Evolutionary conservation across 2,797 vertebrate genomes (phyloP), one percentile per base, ranked within the genome.

Genomic region (Peromyscus attwateri): DNA sequence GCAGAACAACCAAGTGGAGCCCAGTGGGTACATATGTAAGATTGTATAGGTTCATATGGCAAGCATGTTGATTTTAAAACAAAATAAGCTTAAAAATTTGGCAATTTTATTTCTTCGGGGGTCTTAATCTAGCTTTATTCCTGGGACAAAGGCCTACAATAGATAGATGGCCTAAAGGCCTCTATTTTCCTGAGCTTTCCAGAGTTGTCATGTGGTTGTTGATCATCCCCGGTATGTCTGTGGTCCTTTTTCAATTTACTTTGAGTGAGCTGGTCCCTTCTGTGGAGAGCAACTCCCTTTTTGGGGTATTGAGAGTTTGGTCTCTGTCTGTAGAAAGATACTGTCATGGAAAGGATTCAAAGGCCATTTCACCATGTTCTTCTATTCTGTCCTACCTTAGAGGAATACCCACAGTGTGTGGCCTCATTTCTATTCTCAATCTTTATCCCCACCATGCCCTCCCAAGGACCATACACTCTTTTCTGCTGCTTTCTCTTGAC

Each of bases 1-100:
- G 29, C 4, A 34, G 6, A 4, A 71, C 27, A 19, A 9, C 52
- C 29, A 79, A 2, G 6, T 76, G 27, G 31, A 57, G 17, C 66
- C n/a, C 79, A 60, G 10, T 13, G 25, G 1, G 2, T n/a, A 23
- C n/a, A 29, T 66, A 16, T 87, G 6, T 91, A 25, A 92, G 87
- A 73, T 14, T 11, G 1, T 71, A 23, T 64, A 46, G 43, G 68
- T 80, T 80, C 34, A 49, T 37, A 46, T 57, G 19, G 16, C 29
- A 97, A 94, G 37, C 6, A 77, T 11, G 46, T 37, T 92, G 46
- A 60, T 60, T 88, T 68, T 77, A 88, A 97, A 91, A 71, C 19
- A 94, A 96, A 95, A 55, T 49, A 91, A 66, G 17, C 34, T 84
- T 37, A 0, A 94, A 96, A 95, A 31, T 66, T 87, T 71, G 43